These are phyloP conservation scores for Perodicticus potto DNA, from an alignment of 2,797 vertebrate genomes.

Conservation along the genomic window DNA sequence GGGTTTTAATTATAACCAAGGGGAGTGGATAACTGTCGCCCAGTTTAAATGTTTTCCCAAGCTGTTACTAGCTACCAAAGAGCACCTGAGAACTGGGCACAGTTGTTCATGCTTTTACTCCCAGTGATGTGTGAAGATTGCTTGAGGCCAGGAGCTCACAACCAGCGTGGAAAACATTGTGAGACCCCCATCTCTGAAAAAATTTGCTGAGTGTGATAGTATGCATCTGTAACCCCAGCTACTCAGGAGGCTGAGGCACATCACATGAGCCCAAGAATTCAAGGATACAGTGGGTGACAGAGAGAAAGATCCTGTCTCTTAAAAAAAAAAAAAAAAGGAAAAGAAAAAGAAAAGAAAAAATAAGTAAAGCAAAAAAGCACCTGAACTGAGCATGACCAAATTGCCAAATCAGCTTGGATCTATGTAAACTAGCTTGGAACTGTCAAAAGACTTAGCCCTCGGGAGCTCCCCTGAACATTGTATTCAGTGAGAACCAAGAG, in stretches of 20 bases:
- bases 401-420: not conserved
- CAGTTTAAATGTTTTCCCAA: not conserved
- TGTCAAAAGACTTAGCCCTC: accelerated
- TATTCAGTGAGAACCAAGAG: not conserved
- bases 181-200: not conserved
- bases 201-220: not conserved
- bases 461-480: not conserved
- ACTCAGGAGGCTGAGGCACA: not conserved
- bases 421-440: not conserved
- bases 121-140: not conserved
- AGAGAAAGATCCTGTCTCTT: too few species aligned
- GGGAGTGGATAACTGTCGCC: not conserved
- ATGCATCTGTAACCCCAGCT: not conserved
- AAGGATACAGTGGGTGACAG: not conserved
- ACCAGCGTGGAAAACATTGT: not conserved
- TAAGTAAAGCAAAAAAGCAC: not conserved
- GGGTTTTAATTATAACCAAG: not conserved
- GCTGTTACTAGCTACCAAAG: not conserved
- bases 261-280: not conserved
- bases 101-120: not conserved
- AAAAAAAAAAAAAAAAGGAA: too few species aligned
- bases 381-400: not conserved
- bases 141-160: not conserved
- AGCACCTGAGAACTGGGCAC: not conserved
- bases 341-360: too few species aligned